Conservation (phyloP, 2,888 invertebrate genomes). For the Diarsia brunnea region DNA sequence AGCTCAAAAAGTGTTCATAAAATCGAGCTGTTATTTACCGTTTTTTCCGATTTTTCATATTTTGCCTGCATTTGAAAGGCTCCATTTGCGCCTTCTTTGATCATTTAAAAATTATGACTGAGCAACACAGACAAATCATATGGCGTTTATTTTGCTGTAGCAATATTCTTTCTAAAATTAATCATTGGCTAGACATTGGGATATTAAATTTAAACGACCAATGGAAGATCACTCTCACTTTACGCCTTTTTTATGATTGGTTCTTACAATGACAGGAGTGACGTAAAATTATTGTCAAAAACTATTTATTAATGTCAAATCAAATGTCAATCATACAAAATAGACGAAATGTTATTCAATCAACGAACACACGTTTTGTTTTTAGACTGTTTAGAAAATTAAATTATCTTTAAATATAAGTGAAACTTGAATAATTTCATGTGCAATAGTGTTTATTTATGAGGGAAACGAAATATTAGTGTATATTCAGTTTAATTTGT, state of each 20-base stretch:
- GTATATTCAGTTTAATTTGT: conserved; percentile 30
- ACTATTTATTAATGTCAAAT: conserved; percentile 17
- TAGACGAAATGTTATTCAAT: conserved; percentile 56
- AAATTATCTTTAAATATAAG: conserved; percentile 33
- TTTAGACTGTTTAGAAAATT: conserved; percentile 20
- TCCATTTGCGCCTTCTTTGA: not conserved
- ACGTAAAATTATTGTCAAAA: conserved; percentile 14
- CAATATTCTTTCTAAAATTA: conserved; percentile 18
- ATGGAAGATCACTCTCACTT: conserved; percentile 2
- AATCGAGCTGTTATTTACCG: not conserved
- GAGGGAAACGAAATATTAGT: conserved; percentile 14
- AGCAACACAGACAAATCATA: conserved; percentile 34
- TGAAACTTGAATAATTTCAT: conserved; percentile 22
- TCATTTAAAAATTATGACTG: not conserved
- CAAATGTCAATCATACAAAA: conserved; percentile 33
- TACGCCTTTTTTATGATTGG: conserved; percentile 34
- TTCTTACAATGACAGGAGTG: rapidly evolving
- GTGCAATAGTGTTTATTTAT: conserved; percentile 3
- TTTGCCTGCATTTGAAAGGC: not conserved
- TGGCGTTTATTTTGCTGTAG: conserved; percentile 35
- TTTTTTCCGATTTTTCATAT: not conserved
- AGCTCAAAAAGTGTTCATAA: not conserved
- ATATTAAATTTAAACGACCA: not conserved
- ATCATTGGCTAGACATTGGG: conserved; percentile 2
- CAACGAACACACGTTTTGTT: conserved; percentile 43